Evolutionary conservation across 2,888 invertebrate species (phyloP).

Genomic region (Sepiola atlantica): DNA sequence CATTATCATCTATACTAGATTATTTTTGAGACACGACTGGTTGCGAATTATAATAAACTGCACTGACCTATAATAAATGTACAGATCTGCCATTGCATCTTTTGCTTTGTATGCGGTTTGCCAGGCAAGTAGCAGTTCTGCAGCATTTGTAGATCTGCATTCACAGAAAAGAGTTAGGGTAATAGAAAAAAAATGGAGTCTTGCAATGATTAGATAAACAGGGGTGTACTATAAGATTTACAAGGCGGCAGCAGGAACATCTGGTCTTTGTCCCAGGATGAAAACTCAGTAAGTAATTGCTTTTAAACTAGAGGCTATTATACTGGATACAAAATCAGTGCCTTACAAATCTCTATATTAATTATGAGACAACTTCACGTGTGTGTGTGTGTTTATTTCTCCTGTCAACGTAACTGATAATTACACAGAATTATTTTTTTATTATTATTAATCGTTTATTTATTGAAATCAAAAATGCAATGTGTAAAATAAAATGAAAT

Average conservation of each 20-base stretch:
- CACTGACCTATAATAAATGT: slow-evolving; percentile 32
- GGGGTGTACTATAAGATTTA: not conserved
- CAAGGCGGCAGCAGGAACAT: not conserved
- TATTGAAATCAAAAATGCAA: too few relatives aligned
- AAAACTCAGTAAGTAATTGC: not conserved
- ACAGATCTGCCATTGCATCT: slow-evolving; percentile 18
- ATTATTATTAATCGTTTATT: too few relatives aligned
- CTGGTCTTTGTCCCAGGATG: not conserved
- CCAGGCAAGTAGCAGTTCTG: not conserved
- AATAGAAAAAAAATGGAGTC: not conserved
- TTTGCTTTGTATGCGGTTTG: not conserved
- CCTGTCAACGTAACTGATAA: too few relatives aligned
- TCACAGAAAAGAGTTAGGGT: not conserved
- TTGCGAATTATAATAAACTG: not conserved
- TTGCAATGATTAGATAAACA: not conserved
- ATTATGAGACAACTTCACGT: too few relatives aligned
- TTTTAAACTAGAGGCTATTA: not conserved
- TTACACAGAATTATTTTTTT: too few relatives aligned
- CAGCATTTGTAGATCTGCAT: not conserved
- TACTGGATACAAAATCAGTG: not conserved
- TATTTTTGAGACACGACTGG: not conserved
- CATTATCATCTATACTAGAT: not conserved
- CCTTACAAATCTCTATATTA: too few relatives aligned
- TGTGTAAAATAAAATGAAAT: too few relatives aligned
- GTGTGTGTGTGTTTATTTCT: too few relatives aligned